Evolutionary conservation across 2,888 invertebrate genomes (phyloP).

Genomic region (Drosophila subsilvestris): DNA sequence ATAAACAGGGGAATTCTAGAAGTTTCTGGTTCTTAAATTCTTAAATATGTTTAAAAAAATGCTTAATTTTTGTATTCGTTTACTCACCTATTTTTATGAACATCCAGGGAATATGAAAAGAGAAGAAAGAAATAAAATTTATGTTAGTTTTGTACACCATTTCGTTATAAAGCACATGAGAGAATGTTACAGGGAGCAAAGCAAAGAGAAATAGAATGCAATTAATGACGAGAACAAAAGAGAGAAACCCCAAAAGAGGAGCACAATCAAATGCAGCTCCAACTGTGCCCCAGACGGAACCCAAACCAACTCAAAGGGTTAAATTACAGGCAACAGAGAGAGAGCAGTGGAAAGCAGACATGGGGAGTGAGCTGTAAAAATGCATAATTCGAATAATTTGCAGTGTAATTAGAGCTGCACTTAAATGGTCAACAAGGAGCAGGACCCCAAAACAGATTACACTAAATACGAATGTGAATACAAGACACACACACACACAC

Average conservation of each 20-base stretch:
- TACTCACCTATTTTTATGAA: slow-evolving; percentile 42
- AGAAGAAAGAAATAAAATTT: slow-evolving; percentile 25
- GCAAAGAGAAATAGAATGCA: not conserved
- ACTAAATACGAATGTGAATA: slow-evolving; percentile 50
- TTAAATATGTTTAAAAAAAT: too few species aligned
- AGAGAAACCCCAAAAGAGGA: not conserved
- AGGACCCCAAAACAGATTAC: slow-evolving; percentile 58
- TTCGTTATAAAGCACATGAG: not conserved
- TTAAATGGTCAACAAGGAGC: slow-evolving; percentile 73
- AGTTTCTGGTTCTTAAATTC: too few species aligned
- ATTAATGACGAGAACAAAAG: slow-evolving; percentile 1
- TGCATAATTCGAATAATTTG: slow-evolving; percentile 62
- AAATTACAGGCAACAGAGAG: slow-evolving; percentile 7
- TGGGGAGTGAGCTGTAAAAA: slow-evolving; percentile 20
- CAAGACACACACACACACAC: slow-evolving; percentile 13
- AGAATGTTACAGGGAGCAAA: not conserved
- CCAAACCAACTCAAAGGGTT: not conserved
- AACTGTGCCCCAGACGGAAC: not conserved
- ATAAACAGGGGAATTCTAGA: too few species aligned
- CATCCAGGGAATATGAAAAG: slow-evolving; percentile 41
- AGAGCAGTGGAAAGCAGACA: not conserved
- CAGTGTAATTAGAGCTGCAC: slow-evolving; percentile 70
- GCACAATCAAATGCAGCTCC: not conserved
- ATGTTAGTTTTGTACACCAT: slow-evolving; percentile 1
- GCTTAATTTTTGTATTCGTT: not conserved